These are phyloP conservation scores for Didymodactylos carnosus DNA, from an alignment of 2,888 invertebrate species.

Conservation along the genomic window DNA sequence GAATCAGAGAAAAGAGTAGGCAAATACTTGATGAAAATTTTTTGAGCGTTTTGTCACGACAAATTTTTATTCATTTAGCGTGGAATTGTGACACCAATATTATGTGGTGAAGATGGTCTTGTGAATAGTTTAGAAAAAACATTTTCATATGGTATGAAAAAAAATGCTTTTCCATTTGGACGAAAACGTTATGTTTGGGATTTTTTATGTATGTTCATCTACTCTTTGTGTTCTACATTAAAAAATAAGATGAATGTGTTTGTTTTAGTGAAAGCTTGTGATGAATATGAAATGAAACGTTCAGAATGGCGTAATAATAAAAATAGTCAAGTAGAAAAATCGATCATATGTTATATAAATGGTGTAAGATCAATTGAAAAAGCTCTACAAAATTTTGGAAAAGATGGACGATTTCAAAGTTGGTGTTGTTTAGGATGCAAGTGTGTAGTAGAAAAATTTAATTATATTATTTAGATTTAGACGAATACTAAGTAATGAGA, in stretches of 20 bases:
- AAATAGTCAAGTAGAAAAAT: not conserved
- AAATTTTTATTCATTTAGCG: conserved; percentile 21
- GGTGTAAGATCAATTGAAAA: conserved; percentile 9
- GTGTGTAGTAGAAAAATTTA: conserved; percentile 43
- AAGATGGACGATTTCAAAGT: conserved; percentile 91
- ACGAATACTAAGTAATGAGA: not conserved
- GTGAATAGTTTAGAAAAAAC: conserved; percentile 80
- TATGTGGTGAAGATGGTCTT: conserved; percentile 84
- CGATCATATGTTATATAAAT: not conserved
- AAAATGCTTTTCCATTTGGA: conserved; percentile 54
- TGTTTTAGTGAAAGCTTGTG: conserved; percentile 9
- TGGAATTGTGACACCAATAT: conserved; percentile 53
- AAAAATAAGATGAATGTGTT: conserved; percentile 24
- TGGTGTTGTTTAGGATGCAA: conserved; percentile 79
- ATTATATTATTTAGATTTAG: not conserved
- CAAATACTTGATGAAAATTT: not conserved
- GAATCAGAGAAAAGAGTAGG: conserved; percentile 54
- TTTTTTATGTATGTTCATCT: conserved; percentile 16
- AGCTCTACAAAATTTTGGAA: conserved; percentile 49
- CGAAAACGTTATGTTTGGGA: conserved; percentile 87
- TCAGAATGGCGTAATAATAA: not conserved
- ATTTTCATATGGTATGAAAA: conserved; percentile 82
- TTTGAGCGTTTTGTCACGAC: not conserved
- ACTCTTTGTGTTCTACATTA: conserved; percentile 39
- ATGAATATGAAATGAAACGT: conserved; percentile 4